Evolutionary conservation across 2,113 vertebrate species (phyloP).

Genomic region (Hydrochoerus hydrochaeris): DNA sequence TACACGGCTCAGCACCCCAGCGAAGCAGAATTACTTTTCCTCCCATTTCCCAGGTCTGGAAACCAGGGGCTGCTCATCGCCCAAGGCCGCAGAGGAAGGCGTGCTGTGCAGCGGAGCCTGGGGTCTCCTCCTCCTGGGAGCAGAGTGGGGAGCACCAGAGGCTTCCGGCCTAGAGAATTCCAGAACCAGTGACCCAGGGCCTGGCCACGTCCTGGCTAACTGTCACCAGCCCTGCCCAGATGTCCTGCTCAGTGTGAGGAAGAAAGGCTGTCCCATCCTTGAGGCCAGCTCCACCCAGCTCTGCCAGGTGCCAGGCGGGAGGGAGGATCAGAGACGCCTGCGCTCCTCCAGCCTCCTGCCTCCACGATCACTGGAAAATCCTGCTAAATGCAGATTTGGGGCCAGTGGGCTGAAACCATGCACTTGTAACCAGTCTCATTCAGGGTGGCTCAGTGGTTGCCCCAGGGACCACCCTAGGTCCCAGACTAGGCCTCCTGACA

Average conservation of each 20-base stretch:
- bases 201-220: too few relatives aligned
- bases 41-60: background rate
- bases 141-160: too few relatives aligned
- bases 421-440: background rate
- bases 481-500: background rate
- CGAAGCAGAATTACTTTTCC: background rate
- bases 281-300: background rate
- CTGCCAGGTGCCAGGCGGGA: background rate
- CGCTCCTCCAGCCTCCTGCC: background rate
- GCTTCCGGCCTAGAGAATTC: background rate
- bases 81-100: background rate
- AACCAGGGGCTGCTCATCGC: fast-evolving
- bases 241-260: fast-evolving
- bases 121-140: background rate
- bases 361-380: background rate
- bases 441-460: background rate
- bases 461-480: background rate
- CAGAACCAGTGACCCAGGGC: background rate
- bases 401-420: too few relatives aligned
- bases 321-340: background rate
- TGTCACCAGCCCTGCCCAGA: background rate
- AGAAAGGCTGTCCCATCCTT: fast-evolving
- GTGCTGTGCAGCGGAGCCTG: background rate
- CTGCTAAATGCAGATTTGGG: background rate
- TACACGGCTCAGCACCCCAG: background rate